Conservation (phyloP, 2,888 invertebrate species). For the Mamestra brassicae region DNA sequence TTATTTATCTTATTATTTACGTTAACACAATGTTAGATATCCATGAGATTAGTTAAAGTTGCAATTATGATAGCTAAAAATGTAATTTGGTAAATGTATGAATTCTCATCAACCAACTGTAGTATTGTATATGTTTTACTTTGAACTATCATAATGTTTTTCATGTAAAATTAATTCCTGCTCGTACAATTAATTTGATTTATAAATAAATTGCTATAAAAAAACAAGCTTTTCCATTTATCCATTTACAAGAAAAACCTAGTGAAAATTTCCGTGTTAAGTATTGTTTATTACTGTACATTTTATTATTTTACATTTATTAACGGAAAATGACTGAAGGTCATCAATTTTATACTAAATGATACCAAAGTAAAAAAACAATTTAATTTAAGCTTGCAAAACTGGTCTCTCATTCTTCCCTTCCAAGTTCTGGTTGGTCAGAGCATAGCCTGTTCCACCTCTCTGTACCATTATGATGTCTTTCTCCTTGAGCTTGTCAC, state of each 20-base stretch:
- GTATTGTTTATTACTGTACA: too few relatives aligned
- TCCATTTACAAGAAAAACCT: neutral
- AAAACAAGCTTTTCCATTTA: conserved; percentile 1
- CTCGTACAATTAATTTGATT: conserved; percentile 39
- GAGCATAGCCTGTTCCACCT: conserved; percentile 98
- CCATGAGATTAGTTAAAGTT: conserved; percentile 34
- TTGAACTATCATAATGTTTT: neutral
- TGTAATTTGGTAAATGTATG: conserved; percentile 22
- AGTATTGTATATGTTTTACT: conserved; percentile 19
- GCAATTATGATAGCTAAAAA: conserved; percentile 36
- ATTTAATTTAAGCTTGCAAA: conserved; percentile 92
- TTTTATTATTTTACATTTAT: neutral
- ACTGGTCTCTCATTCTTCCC: conserved; percentile 96
- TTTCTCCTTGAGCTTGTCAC: conserved; percentile 95
- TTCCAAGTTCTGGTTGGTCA: conserved; percentile 95
- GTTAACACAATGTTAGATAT: conserved; percentile 32
- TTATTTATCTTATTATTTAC: conserved; percentile 58
- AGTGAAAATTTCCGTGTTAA: neutral
- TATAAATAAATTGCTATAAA: conserved; percentile 45
- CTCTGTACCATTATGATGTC: conserved; percentile 98
- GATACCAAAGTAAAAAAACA: neutral
- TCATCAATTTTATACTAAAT: neutral
- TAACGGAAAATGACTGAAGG: neutral
- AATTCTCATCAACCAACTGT: conserved; percentile 27
- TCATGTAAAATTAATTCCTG: conserved; percentile 22